Conservation (phyloP, 2,888 invertebrate genomes). For the Elaeidobius kamerunicus region DNA sequence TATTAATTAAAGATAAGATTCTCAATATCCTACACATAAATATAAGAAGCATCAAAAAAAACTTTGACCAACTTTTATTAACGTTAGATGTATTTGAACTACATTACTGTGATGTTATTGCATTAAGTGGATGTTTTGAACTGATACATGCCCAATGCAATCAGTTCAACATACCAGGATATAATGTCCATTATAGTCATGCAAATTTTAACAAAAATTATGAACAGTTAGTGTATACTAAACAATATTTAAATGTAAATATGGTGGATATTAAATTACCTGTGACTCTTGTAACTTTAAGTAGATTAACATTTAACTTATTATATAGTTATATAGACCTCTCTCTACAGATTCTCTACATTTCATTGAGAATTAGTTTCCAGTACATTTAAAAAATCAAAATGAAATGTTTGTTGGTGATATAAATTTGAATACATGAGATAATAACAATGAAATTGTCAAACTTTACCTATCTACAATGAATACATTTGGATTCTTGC, state of each 20-base stretch:
- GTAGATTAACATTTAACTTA: not conserved
- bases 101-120: constrained; percentile 8
- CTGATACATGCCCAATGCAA: not conserved
- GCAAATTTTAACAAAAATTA: constrained; percentile 2
- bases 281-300: not conserved
- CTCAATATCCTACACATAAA: constrained; percentile 7
- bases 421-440: not conserved
- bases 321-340: not conserved
- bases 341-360: not conserved
- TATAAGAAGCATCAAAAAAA: constrained; percentile 6
- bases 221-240: not conserved
- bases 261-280: not conserved
- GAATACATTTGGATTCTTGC: not conserved
- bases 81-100: constrained; percentile 8
- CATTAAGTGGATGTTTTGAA: constrained; percentile 3
- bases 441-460: not conserved
- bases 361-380: not conserved
- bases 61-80: constrained; percentile 5
- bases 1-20: constrained; percentile 6
- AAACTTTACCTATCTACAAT: not conserved
- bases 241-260: not conserved
- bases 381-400: not conserved
- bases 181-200: not conserved
- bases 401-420: not conserved
- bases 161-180: constrained; percentile 10